Conservation (phyloP, 2,888 invertebrate genomes). For the Tolmerus cingulatus region DNA sequence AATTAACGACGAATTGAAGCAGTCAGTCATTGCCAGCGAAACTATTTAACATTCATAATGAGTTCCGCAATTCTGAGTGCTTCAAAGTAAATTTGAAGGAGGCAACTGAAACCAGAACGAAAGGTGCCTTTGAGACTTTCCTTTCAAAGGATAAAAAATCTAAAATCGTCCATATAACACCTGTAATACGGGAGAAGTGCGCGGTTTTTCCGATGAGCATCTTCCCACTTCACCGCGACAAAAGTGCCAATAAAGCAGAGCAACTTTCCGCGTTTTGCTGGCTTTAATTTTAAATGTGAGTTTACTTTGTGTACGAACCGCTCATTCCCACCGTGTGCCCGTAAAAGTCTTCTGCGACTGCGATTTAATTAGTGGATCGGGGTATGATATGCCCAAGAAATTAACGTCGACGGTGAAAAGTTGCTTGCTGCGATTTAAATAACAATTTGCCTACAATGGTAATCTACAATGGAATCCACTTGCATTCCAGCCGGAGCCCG, state of each 20-base stretch:
- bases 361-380: neutral
- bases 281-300: neutral
- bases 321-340: neutral
- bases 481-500: neutral
- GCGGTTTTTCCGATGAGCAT: neutral
- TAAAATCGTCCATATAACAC: neutral
- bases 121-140: neutral
- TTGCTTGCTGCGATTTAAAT: neutral
- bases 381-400: neutral
- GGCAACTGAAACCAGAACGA: neutral
- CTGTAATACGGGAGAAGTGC: neutral
- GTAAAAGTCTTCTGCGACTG: neutral
- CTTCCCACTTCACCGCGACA: neutral
- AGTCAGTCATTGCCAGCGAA: neutral
- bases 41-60: neutral
- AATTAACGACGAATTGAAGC: neutral
- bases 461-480: neutral
- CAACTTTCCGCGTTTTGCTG: neutral
- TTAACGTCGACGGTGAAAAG: neutral
- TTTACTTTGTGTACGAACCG: neutral
- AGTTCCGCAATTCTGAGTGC: neutral
- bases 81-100: neutral
- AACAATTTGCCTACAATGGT: constrained; percentile 1
- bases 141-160: neutral
- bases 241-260: neutral